phyloP scores from a whole-genome alignment of 2,113 vertebrate genomes.

The Chascanopsetta lugubris region DNA sequence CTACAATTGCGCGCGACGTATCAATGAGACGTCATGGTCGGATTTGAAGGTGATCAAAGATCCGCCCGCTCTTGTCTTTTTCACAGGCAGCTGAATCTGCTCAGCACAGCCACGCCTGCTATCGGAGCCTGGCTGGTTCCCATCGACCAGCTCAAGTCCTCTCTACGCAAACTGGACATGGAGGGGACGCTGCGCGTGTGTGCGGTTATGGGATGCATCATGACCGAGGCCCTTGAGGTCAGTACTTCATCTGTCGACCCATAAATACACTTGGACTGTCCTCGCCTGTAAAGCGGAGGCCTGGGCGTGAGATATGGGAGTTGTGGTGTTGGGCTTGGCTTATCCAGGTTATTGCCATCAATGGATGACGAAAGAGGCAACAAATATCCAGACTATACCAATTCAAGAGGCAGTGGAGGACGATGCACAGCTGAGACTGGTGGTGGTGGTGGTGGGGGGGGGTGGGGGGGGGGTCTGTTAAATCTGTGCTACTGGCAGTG shows the following conservation, averaged over 20 bases:
- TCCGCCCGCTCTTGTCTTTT: not conserved
- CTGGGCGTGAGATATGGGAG: too few species aligned
- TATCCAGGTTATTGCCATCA: too few species aligned
- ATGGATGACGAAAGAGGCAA: too few species aligned
- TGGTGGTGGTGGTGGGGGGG: too few species aligned
- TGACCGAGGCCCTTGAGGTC: constrained; percentile 98
- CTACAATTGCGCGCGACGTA: too few species aligned
- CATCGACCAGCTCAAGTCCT: constrained; percentile 97
- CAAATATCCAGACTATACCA: too few species aligned
- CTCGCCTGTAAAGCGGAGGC: too few species aligned
- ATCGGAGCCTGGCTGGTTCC: constrained; percentile 97
- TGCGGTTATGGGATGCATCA: constrained; percentile 98
- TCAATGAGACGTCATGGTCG: not conserved
- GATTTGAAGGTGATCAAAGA: not conserved
- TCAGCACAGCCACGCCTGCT: constrained; percentile 96
- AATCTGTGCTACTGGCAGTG: too few species aligned
- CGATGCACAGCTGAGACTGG: too few species aligned
- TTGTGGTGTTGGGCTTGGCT: too few species aligned
- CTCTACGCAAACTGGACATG: constrained; percentile 92
- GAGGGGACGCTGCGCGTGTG: constrained; percentile 92
- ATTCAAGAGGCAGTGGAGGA: too few species aligned
- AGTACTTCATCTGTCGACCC: not conserved
- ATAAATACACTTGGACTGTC: not conserved
- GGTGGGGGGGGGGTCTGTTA: too few species aligned
- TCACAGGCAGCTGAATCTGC: constrained; percentile 91